Evolutionary conservation across 1,140 invertebrate genomes (phyloP), one percentile per base, ranked within the genome.

Genomic region (Yoshiicerus persimilis): DNA sequence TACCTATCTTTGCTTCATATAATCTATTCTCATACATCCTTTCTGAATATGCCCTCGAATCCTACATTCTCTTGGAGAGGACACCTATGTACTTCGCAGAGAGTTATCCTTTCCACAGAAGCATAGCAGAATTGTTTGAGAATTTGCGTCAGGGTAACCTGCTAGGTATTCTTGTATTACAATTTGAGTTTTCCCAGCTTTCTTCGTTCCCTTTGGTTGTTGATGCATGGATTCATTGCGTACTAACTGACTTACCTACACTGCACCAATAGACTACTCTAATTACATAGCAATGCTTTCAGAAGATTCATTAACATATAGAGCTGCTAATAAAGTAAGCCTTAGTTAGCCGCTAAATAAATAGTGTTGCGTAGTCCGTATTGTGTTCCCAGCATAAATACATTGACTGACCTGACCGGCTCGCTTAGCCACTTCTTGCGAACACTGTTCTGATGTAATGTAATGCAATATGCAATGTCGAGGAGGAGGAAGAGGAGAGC

Each of bases 241-340:
- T 80, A 80, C 75, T 80, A 80, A 80, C 75, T 80, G 32, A 80
- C 75, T 36, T 56, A 56, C 47, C 47, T 80, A 80, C 75, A 80
- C 75, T 36, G 34, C 75, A 36, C 30, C 32, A 25, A n/a, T 34
- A 80, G 32, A 80, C n/a, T n/a, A n/a, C n/a, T n/a, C n/a, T n/a
- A 80, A 36, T 80, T 20, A 34, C 9, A 20, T 36, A 80, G 47
- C n/a, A 5, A 0, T 16, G 47, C 47, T 56, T 56, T 47, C 3
- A 5, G 0, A 25, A 64, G 25, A 27, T 27, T 25, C 62, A 27
- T 64, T 23, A 10, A 64, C n/a, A 64, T 23, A 20, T 20, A 64
- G 25, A 64, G 23, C 23, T 64, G 10, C 25, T 64, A 64, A 25
- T 62, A 27, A 64, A 64, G 10, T 64, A 64, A 64, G n/a, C n/a